Conservation (phyloP, 92 coral and sea anemone species). For the Galaxea fascicularis region DNA sequence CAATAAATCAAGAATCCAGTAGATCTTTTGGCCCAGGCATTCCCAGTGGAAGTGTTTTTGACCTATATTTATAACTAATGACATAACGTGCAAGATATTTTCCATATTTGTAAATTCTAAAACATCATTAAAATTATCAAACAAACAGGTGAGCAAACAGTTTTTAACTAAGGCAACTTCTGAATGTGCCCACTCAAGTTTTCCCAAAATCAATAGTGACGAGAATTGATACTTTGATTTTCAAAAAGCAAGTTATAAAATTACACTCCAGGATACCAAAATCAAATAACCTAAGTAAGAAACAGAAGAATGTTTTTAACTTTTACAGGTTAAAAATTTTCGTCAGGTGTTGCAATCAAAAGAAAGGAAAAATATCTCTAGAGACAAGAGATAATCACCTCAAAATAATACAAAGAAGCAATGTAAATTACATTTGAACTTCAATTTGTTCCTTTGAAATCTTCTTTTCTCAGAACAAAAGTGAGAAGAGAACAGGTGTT, state of each 20-base stretch:
- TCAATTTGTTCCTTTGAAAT: background rate
- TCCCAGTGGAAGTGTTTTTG: no score
- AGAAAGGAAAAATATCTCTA: background rate
- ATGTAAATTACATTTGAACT: background rate
- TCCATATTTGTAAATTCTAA: background rate
- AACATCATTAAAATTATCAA: background rate
- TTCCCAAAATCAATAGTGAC: background rate
- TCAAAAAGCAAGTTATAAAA: background rate
- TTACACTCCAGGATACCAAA: background rate
- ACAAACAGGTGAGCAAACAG: background rate
- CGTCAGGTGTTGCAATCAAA: background rate
- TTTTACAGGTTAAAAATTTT: slow-evolving; percentile 19
- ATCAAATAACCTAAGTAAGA: background rate
- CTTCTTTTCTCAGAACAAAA: background rate
- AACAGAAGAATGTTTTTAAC: background rate
- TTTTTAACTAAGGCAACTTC: background rate
- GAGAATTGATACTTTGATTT: background rate
- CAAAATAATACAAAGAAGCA: background rate
- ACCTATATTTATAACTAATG: no score
- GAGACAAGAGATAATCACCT: background rate
- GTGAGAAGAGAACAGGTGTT: slow-evolving; percentile 12
- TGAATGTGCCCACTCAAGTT: background rate
- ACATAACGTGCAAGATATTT: background rate
- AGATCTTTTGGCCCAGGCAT: background rate
- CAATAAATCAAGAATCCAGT: no score